Conservation (phyloP, 2,797 vertebrate species). For the Sebastes oblongus region DNA sequence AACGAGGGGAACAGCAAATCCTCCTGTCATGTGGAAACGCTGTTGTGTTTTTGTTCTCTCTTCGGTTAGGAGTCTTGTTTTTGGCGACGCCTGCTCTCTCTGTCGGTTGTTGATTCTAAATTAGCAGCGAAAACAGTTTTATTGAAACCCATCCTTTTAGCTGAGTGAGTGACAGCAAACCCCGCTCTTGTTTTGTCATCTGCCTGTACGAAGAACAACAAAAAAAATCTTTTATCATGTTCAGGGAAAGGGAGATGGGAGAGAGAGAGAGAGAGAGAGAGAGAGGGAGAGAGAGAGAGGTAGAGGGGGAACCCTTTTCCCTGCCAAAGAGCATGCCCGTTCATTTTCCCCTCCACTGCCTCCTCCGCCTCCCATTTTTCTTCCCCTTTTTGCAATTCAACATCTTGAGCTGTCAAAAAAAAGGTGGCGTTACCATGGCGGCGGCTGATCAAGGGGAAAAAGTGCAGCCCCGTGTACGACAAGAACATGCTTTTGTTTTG, state of each 20-base stretch:
- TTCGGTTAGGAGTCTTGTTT: slow-evolving; percentile 8
- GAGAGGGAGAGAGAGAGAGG: neutral
- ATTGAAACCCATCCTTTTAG: slow-evolving; percentile 29
- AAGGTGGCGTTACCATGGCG: slow-evolving; percentile 68
- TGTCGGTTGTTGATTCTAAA: slow-evolving; percentile 21
- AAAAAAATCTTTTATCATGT: neutral
- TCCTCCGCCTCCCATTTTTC: neutral
- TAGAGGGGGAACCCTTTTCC: slow-evolving; percentile 43
- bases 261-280: neutral
- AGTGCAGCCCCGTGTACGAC: slow-evolving; percentile 34
- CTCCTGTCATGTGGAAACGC: slow-evolving; percentile 37
- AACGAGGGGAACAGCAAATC: slow-evolving; percentile 37
- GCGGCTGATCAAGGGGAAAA: slow-evolving; percentile 55
- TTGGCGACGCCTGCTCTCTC: neutral
- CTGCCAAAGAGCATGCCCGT: slow-evolving; percentile 21
- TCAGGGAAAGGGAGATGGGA: neutral
- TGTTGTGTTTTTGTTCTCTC: slow-evolving; percentile 33
- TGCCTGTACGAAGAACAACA: slow-evolving; percentile 6
- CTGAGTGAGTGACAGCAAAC: slow-evolving; percentile 29
- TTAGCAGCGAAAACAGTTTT: slow-evolving; percentile 15
- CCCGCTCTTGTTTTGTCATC: slow-evolving; percentile 32
- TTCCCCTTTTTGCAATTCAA: slow-evolving; percentile 27
- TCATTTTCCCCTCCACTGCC: slow-evolving; percentile 25
- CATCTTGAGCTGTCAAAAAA: slow-evolving; percentile 46
- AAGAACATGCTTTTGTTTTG: slow-evolving; percentile 52